phyloP scores from a whole-genome alignment of 2,113 vertebrate genomes.

The Triplophysa dalaica region DNA sequence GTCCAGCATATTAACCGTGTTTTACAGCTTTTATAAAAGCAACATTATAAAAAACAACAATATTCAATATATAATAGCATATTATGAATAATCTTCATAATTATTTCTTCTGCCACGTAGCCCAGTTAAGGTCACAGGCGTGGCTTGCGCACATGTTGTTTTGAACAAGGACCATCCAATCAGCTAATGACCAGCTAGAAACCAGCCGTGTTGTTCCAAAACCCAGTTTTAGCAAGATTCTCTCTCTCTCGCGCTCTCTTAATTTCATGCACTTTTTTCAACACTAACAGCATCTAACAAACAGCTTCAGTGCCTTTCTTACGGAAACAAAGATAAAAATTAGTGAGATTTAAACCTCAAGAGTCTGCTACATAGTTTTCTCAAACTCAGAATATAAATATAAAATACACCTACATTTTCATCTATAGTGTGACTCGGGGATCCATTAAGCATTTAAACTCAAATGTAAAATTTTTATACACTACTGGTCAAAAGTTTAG shows the following conservation, averaged over 20 bases:
- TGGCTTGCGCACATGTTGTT: too few species aligned
- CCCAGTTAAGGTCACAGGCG: too few species aligned
- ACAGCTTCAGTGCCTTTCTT: not conserved
- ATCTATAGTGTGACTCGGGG: not conserved
- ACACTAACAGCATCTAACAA: not conserved
- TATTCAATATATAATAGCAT: not conserved
- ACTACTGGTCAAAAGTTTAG: too few species aligned
- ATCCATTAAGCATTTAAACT: not conserved
- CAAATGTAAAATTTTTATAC: not conserved
- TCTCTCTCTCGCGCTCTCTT: not conserved
- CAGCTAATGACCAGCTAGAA: too few species aligned
- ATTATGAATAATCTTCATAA: not conserved
- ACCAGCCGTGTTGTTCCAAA: too few species aligned
- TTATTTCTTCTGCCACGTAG: too few species aligned
- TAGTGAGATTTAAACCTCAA: not conserved
- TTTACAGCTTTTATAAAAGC: not conserved
- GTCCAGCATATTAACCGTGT: not conserved
- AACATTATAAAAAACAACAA: not conserved
- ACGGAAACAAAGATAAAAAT: constrained; percentile 13
- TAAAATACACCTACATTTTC: not conserved
- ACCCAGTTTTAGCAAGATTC: not conserved
- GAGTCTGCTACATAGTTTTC: constrained; percentile 8
- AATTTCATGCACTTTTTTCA: not conserved
- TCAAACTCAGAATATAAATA: constrained; percentile 26
- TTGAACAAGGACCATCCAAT: too few species aligned